Evolutionary conservation across 2,888 invertebrate species (phyloP), one percentile per base, ranked within the genome.

Genomic region (Gibbula magus): DNA sequence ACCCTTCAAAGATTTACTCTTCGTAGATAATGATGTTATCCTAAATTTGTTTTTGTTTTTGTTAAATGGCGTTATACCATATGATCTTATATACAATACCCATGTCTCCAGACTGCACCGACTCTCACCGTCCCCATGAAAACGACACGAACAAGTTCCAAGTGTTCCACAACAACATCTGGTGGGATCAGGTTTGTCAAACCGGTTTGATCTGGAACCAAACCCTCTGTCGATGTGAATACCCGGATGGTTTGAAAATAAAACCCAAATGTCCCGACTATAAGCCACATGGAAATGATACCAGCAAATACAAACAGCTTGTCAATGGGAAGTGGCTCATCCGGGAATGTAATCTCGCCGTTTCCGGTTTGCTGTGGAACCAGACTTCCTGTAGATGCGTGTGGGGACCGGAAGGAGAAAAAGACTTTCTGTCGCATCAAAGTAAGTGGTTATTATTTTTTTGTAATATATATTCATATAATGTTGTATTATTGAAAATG

Each of bases 261-360:
- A 61, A 75, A 10, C 54, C 45, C 29, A 51, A 39, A 22, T 82
- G 82, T 54, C 52, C 67, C 10, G 78, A 80, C 22, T 74, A 78
- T 35, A 20, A 78, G 22, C 35, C 75, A 7, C 56, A 77, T 54
- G 18, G 20, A 8, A 29, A 74, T 18, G 78, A 80, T 5, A 61
- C 70, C 13, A 82, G 83, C 32, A 82, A 83, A 70, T 86, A 84
- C 77, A 80, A 86, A 56, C 85, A 85, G 75, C 52, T 81, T 16
- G 85, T 86, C n/a, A 86, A 85, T 79, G 81, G 83, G 1, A 77
- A 78, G 29, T 86, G 86, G 86, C 70, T 84, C 35, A 70, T 75
- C n/a, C 54, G 85, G n/a, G 85, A 84, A 77, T 86, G 86, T 45
- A 84, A 84, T 54, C 78, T 82, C 66, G 84, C 80, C 0, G 84